A percentile compares a stretch with the other conserved stretches of the same genome.
These are phyloP conservation scores for Tragelaphus buxtoni DNA, from an alignment of 2,113 vertebrate species.

Conservation along the genomic window DNA sequence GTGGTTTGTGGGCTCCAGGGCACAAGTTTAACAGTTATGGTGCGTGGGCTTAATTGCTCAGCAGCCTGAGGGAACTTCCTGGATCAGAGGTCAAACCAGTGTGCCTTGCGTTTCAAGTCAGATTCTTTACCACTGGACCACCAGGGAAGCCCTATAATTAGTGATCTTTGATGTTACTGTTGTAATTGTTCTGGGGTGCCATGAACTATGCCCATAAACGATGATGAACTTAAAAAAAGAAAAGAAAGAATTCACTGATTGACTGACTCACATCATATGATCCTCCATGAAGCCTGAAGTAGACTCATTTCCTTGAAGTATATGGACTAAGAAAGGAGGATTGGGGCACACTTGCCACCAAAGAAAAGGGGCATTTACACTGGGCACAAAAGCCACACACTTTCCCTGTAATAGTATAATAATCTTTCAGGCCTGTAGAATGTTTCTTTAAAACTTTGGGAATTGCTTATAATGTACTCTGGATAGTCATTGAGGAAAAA, in stretches of 20 bases:
- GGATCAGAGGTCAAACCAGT: not conserved
- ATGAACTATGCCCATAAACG: not conserved
- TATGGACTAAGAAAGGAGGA: not conserved
- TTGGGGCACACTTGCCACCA: not conserved
- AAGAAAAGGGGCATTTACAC: not conserved
- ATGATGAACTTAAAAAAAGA: not conserved
- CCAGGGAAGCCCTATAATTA: not conserved
- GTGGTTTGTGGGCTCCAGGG: not conserved
- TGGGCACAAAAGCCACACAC: not conserved
- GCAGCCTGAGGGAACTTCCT: not conserved
- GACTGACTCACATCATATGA: not conserved
- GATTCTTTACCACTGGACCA: not conserved
- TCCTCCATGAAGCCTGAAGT: not conserved
- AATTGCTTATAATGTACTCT: not conserved
- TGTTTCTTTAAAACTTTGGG: slow-evolving; percentile 25
- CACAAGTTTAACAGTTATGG: not conserved
- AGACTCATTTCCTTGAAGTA: not conserved
- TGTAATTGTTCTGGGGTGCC: not conserved
- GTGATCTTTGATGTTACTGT: not conserved
- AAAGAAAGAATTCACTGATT: not conserved
- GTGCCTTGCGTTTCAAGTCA: not conserved
- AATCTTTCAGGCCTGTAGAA: slow-evolving; percentile 6
- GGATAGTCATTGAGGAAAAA: not conserved
- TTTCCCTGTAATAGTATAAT: not conserved
- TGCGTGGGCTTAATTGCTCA: not conserved